phyloP scores from a whole-genome alignment of 2,113 vertebrate species.

The Macrotus californicus region DNA sequence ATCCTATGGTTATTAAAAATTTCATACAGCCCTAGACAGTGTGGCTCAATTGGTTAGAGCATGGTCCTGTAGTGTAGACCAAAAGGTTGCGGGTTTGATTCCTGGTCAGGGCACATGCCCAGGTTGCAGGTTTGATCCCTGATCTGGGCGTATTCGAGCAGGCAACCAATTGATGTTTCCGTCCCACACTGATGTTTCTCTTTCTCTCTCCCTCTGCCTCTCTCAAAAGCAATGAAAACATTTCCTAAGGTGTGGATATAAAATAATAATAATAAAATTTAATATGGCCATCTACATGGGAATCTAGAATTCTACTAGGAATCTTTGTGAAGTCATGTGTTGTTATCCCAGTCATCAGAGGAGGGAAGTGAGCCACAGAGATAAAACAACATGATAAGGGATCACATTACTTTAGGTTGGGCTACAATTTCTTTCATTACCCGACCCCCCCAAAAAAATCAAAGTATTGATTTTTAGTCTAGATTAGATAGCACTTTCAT shows the following conservation, averaged over 20 bases:
- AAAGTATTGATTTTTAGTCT: background rate
- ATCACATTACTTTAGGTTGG: background rate
- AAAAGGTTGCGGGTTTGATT: no score
- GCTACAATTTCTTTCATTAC: background rate
- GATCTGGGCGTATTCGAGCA: no score
- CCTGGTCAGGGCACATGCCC: no score
- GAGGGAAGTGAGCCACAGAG: background rate
- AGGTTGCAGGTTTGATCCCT: no score
- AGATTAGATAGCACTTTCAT: background rate
- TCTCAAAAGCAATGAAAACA: no score
- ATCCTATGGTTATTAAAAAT: background rate
- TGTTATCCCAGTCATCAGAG: background rate
- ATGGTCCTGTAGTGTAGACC: no score
- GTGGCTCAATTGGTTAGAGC: no score
- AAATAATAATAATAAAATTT: background rate
- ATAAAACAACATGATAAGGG: background rate
- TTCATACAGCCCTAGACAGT: background rate
- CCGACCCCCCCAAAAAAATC: background rate
- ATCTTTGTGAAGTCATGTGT: background rate
- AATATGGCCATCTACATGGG: background rate
- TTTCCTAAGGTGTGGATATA: no score
- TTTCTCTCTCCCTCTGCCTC: no score
- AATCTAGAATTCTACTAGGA: background rate
- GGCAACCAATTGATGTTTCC: no score
- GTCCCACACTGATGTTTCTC: no score